A percentile compares a stretch with the other conserved stretches of the same genome.
phyloP scores from a whole-genome alignment of 1,140 invertebrate species.

The Papilio aristodemus region DNA sequence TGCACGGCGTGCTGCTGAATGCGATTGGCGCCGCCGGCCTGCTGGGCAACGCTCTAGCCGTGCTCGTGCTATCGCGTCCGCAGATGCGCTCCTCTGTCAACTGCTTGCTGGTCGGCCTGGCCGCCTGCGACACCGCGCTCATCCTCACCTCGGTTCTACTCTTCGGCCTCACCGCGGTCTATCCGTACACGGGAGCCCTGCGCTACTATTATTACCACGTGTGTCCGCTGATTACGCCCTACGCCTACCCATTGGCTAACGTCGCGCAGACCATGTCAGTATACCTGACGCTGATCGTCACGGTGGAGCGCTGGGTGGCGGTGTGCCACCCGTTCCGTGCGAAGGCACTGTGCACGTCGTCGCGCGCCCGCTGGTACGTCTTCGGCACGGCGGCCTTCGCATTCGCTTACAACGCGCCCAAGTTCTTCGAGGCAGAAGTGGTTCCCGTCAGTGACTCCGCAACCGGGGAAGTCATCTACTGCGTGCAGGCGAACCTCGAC shows the following conservation, averaged over 20 bases:
- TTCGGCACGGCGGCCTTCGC: conserved; percentile 91
- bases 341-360: conserved; percentile 93
- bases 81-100: conserved; percentile 98
- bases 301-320: conserved; percentile 96
- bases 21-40: conserved; percentile 91
- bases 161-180: conserved; percentile 92
- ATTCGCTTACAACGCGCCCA: conserved; percentile 92
- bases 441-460: conserved; percentile 46
- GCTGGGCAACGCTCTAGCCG: conserved; percentile 93
- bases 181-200: conserved; percentile 88
- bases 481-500: conserved; percentile 83
- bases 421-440: conserved; percentile 84
- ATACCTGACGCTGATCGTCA: conserved; percentile 97
- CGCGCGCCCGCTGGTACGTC: conserved; percentile 92
- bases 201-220: conserved; percentile 90
- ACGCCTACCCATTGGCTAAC: conserved; percentile 92
- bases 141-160: conserved; percentile 93
- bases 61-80: conserved; percentile 93
- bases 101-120: conserved; percentile 93
- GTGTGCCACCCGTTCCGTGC: conserved; percentile 96
- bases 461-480: conserved; percentile 83
- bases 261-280: conserved; percentile 96
- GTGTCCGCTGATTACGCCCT: conserved; percentile 89
- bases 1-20: conserved; percentile 91
- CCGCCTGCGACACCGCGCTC: conserved; percentile 93